phyloP scores from a whole-genome alignment of 2,113 vertebrate genomes.

The Nothocercus julius region DNA sequence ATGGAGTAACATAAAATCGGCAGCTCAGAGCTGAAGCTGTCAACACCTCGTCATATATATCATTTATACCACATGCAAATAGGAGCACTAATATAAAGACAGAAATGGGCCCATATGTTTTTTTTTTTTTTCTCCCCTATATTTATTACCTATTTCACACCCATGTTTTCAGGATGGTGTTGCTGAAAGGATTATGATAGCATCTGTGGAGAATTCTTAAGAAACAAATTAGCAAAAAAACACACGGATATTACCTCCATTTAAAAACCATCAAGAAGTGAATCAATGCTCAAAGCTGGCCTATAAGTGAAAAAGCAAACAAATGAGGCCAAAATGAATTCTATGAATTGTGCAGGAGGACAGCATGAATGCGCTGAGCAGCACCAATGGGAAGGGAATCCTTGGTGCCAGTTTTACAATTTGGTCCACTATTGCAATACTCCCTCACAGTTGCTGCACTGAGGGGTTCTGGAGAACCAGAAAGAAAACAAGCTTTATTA shows the following conservation, averaged over 20 bases:
- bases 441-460: background rate
- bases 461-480: background rate
- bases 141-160: background rate
- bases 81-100: slow-evolving; percentile 45
- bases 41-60: slow-evolving; percentile 45
- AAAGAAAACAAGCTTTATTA: background rate
- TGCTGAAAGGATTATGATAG: background rate
- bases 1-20: slow-evolving; percentile 16
- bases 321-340: background rate
- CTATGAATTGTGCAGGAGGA: background rate
- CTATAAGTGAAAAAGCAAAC: background rate
- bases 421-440: background rate
- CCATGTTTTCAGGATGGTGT: background rate
- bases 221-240: background rate
- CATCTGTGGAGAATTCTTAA: background rate
- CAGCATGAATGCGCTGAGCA: background rate
- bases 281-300: background rate
- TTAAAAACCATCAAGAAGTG: background rate
- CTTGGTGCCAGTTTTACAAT: background rate
- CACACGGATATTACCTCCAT: background rate
- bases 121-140: background rate
- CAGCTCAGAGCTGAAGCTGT: slow-evolving; percentile 30
- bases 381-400: background rate
- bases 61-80: background rate
- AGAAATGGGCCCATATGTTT: slow-evolving; percentile 27